Conservation (phyloP, 2,113 vertebrate genomes). For the Chiloscyllium plagiosum region DNA sequence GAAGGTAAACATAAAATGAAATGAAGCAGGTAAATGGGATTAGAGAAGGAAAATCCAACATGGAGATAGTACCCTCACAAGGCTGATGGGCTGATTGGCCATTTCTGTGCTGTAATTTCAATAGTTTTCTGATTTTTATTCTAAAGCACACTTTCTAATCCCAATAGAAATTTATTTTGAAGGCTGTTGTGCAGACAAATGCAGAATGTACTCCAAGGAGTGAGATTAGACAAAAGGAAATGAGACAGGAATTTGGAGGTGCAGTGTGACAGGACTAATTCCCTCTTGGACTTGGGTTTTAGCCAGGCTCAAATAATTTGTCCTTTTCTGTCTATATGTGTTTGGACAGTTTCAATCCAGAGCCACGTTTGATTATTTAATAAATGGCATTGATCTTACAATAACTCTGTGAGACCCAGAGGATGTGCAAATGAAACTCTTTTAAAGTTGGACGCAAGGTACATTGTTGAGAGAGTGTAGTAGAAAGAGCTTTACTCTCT, state of each 20-base stretch:
- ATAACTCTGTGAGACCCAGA: neutral
- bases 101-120: neutral
- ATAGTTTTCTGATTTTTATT: neutral
- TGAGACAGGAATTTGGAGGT: neutral
- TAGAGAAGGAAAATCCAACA: neutral
- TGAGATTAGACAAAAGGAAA: neutral
- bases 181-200: neutral
- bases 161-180: neutral
- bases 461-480: neutral
- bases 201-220: neutral
- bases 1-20: neutral
- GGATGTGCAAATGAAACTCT: neutral
- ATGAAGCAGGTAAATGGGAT: neutral
- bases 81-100: neutral
- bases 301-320: neutral
- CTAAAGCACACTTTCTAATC: constrained; percentile 6
- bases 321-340: neutral
- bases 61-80: neutral
- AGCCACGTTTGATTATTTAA: neutral
- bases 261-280: neutral
- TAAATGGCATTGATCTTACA: neutral
- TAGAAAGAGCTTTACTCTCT: neutral
- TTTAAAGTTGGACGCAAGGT: neutral
- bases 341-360: neutral
- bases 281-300: neutral